Base-by-base conservation (phyloP, 1,140 invertebrate genomes). In the Nephotettix cincticeps region DNA sequence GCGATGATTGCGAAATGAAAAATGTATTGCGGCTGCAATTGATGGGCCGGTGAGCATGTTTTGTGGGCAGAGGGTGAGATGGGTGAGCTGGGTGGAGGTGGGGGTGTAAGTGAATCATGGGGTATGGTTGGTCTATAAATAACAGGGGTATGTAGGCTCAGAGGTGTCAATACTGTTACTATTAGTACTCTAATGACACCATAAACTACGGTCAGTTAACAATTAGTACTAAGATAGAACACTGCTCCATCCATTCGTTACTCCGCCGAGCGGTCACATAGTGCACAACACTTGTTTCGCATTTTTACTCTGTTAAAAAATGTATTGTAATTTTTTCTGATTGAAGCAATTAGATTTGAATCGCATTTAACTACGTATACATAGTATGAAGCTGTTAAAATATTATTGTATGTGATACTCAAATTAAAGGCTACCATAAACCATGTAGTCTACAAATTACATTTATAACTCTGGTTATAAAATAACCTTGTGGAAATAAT, bases 151-250 rank as follows among this genome's bases (percentile, higher is more conserved):
- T 51, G 47, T 51, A 17, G 47, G 47, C 47, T 51, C 47, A 51
- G 47, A 51, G 47, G 47, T 51, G 47, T 51, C 47, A 51, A 51
- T 51, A 51, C 21, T 6, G 14, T 51, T 51, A 51, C 47, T 51
- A 51, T 51, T 51, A 51, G 47, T 51, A n/a, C 47, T 51, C 47
- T 51, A 51, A 51, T 51, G 47, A 51, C 47, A 51, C 47, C 47
- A 51, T 51, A 51, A 51, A 51, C 47, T 19, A 51, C n/a, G 47
- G 47, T 51, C 47, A 51, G 47, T 51, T 51, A 51, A 51, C 47
- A 51, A 51, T 51, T 51, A 51, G 47, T n/a, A 51, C 47, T 51
- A 51, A 51, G 47, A 51, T 51, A 51, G 47, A 51, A 4, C 47
- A 21, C 14, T 21, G 4, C 47, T 51, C 47, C 47, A 51, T 51